These are phyloP conservation scores for Limnephilus auricula DNA, from an alignment of 2,888 invertebrate species.

Conservation along the genomic window DNA sequence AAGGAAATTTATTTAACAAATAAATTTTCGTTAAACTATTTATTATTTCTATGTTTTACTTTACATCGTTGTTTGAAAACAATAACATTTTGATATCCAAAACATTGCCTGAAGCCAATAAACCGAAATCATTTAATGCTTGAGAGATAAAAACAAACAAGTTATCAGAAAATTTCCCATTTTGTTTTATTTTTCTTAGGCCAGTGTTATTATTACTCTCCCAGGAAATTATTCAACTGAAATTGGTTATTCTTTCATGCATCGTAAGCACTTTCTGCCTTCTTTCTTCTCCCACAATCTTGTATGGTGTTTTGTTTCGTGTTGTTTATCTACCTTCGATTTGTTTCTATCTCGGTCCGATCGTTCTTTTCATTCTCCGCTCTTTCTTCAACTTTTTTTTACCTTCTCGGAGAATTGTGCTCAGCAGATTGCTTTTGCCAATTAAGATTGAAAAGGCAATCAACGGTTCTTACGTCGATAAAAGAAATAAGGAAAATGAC, in stretches of 20 bases:
- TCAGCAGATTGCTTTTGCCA: constrained; percentile 64
- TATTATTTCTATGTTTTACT: not conserved
- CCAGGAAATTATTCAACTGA: constrained; percentile 57
- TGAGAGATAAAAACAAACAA: constrained; percentile 27
- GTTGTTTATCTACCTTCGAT: constrained; percentile 60
- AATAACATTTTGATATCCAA: not conserved
- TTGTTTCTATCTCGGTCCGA: constrained; percentile 54
- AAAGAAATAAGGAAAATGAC: not conserved
- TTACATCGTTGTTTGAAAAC: not conserved
- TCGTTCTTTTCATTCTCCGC: constrained; percentile 48
- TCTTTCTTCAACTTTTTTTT: constrained; percentile 50
- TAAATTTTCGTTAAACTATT: not conserved
- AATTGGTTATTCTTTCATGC: constrained; percentile 52
- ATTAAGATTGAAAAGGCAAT: constrained; percentile 65
- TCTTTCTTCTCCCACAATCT: constrained; percentile 14
- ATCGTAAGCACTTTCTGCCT: constrained; percentile 46
- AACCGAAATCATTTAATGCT: constrained; percentile 30
- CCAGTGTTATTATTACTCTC: constrained; percentile 53
- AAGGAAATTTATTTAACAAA: not conserved
- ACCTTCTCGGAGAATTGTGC: constrained; percentile 51
- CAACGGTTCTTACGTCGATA: constrained; percentile 55
- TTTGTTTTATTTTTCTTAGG: constrained; percentile 36
- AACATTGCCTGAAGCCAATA: not conserved
- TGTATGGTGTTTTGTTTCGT: constrained; percentile 36
- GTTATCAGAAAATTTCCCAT: constrained; percentile 45